These are phyloP conservation scores for Neofelis nebulosa DNA, from an alignment of 2,113 vertebrate genomes.

Conservation along the genomic window DNA sequence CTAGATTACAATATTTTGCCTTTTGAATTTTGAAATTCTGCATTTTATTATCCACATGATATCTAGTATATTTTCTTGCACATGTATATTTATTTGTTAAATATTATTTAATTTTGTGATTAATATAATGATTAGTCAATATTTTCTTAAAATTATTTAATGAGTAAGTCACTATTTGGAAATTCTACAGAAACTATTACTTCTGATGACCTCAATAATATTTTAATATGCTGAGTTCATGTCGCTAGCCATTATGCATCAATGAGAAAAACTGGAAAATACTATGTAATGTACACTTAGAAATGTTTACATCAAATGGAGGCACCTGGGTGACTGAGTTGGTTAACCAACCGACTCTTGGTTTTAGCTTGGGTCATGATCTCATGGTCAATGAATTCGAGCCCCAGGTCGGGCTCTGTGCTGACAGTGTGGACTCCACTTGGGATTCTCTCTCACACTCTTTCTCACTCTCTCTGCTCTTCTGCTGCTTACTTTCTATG, in stretches of 20 bases:
- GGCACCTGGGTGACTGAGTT: too few relatives aligned
- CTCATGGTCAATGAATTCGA: too few relatives aligned
- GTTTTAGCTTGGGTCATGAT: too few relatives aligned
- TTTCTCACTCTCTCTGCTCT: too few relatives aligned
- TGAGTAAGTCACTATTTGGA: not conserved
- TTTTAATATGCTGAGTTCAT: not conserved
- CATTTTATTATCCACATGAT: not conserved
- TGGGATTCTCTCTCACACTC: too few relatives aligned
- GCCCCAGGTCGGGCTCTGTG: too few relatives aligned
- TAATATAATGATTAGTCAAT: not conserved
- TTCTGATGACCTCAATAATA: not conserved
- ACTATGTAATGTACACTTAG: not conserved
- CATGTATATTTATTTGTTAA: not conserved
- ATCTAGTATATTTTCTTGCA: not conserved
- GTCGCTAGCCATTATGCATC: not conserved
- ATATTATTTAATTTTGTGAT: not conserved
- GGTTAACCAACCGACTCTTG: too few relatives aligned
- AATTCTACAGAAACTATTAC: not conserved
- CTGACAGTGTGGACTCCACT: too few relatives aligned
- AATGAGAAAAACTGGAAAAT: not conserved
- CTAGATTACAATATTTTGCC: not conserved
- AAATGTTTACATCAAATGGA: not conserved
- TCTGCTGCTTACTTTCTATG: too few relatives aligned
- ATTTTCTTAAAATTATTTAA: not conserved
- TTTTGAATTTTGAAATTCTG: not conserved